These are phyloP conservation scores for Arctia plantaginis DNA, from an alignment of 2,888 invertebrate genomes.

Conservation along the genomic window DNA sequence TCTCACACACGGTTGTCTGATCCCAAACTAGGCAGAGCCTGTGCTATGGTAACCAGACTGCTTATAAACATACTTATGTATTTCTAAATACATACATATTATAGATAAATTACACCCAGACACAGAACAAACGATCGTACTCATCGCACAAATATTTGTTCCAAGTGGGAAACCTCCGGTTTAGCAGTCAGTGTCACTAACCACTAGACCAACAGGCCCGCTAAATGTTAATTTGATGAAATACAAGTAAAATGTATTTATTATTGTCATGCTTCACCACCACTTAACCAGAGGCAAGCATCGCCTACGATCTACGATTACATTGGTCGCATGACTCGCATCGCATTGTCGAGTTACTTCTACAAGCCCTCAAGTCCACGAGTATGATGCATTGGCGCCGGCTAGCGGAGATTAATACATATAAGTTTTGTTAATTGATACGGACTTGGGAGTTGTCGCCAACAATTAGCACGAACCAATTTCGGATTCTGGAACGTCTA, in stretches of 20 bases:
- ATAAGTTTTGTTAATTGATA: conserved; percentile 81
- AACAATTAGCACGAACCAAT: conserved; percentile 70
- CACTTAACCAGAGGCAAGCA: neutral
- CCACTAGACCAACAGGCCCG: no score
- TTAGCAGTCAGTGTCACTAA: no score
- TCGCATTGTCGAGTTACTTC: conserved; percentile 22
- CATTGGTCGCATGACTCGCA: conserved; percentile 18
- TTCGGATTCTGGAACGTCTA: conserved; percentile 75
- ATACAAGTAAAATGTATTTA: neutral
- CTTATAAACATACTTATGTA: no score
- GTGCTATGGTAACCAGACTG: no score
- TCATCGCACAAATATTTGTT: no score
- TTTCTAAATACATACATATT: no score
- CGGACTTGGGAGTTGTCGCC: conserved; percentile 68
- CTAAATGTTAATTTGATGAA: neutral
- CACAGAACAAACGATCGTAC: no score
- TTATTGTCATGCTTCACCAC: neutral
- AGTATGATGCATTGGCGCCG: conserved; percentile 69
- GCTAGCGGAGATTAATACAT: conserved; percentile 69
- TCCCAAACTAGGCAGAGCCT: no score
- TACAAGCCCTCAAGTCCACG: conserved; percentile 28
- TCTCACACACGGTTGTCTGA: no score
- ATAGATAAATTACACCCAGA: no score
- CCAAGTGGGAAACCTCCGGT: no score
- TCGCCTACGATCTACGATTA: conserved; percentile 22